Conservation (phyloP, 64 coral and sea anemone species). For the Porites australiensis region DNA sequence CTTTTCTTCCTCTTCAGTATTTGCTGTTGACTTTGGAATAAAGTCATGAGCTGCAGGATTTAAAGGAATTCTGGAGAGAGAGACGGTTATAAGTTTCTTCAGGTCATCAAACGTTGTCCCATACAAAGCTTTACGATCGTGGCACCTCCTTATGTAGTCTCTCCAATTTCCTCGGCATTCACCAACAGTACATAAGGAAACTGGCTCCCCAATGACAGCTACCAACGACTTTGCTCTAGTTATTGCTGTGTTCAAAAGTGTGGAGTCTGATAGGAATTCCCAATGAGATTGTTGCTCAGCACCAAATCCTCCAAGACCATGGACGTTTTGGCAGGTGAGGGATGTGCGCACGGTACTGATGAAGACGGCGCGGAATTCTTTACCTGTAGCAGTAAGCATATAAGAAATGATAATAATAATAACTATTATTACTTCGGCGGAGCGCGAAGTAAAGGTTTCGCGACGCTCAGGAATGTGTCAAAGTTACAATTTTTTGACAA, state of each 20-base stretch:
- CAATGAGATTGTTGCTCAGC: background rate
- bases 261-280: constrained; percentile 85
- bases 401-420: background rate
- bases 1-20: background rate
- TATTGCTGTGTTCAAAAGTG: constrained; percentile 77
- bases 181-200: constrained; percentile 75
- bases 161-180: constrained; percentile 64
- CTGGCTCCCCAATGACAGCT: constrained; percentile 75
- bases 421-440: too few species aligned
- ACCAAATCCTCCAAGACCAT: background rate
- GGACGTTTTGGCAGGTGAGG: background rate
- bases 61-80: background rate
- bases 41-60: constrained; percentile 34
- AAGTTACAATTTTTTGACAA: too few species aligned
- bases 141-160: constrained; percentile 77
- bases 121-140: constrained; percentile 10
- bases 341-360: constrained; percentile 72
- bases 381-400: constrained; percentile 26
- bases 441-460: too few species aligned
- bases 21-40: background rate
- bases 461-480: too few species aligned
- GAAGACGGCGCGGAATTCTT: constrained; percentile 54
- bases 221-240: constrained; percentile 80
- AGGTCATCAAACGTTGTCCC: constrained; percentile 35
- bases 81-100: background rate